Evolutionary conservation across 2,888 invertebrate species (phyloP).

Genomic region (Nymphalis c-album): DNA sequence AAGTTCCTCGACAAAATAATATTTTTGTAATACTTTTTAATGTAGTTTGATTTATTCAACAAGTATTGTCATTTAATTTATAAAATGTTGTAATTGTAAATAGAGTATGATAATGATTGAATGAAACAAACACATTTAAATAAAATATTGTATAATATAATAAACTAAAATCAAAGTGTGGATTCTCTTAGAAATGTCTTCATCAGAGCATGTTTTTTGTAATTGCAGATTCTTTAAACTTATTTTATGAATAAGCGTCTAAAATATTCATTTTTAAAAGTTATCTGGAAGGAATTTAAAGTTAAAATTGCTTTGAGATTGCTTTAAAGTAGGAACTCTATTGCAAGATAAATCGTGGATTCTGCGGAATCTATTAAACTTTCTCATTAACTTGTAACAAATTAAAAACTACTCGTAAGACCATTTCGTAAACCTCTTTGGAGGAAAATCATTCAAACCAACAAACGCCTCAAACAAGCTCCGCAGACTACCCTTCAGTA

Average conservation of each 20-base stretch:
- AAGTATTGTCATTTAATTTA: too few species aligned
- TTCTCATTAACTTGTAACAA: conserved; percentile 8
- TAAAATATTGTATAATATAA: conserved; percentile 1
- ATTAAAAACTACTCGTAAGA: conserved; percentile 2
- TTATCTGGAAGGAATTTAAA: conserved; percentile 14
- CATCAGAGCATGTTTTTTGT: neutral
- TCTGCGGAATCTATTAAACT: conserved; percentile 10
- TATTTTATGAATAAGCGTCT: conserved; percentile 9
- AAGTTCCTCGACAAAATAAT: too few species aligned
- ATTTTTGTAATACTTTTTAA: too few species aligned
- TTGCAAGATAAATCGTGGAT: conserved; percentile 13
- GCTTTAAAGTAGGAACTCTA: conserved; percentile 9
- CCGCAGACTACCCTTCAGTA: too few species aligned
- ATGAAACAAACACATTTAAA: neutral
- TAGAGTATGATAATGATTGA: too few species aligned
- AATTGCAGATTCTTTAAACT: conserved; percentile 3
- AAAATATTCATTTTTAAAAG: conserved; percentile 14
- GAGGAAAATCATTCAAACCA: too few species aligned
- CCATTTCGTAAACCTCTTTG: conserved; percentile 4
- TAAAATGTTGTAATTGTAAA: too few species aligned
- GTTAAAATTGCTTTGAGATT: conserved; percentile 14
- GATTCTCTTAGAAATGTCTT: neutral
- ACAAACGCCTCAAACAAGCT: too few species aligned
- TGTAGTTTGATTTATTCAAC: too few species aligned
- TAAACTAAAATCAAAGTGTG: neutral